phyloP scores from a whole-genome alignment of 2,888 invertebrate genomes.

The Hirtodrosophila cameraria region DNA sequence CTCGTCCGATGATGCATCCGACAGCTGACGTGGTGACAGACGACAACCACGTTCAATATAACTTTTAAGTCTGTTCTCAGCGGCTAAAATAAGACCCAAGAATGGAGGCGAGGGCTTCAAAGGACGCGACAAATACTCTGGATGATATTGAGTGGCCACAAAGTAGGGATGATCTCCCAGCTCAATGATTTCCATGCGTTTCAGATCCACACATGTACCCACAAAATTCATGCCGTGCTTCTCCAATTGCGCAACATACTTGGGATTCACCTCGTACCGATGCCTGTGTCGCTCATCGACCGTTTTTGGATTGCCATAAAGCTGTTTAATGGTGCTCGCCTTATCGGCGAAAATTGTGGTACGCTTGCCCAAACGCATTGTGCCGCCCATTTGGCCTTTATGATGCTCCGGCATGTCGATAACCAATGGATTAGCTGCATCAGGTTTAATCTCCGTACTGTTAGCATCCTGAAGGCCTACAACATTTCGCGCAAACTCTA shows the following conservation, averaged over 20 bases:
- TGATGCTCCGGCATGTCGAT: conserved; percentile 99
- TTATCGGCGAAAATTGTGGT: conserved; percentile 90
- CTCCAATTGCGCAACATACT: conserved; percentile 91
- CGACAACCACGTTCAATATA: conserved; percentile 91
- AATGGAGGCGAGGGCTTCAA: conserved; percentile 97
- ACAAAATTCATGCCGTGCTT: conserved; percentile 94
- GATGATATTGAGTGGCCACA: conserved; percentile 98
- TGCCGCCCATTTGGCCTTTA: conserved; percentile 96
- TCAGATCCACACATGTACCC: conserved; percentile 91
- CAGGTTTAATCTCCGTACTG: conserved; percentile 92
- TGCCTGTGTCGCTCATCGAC: conserved; percentile 98
- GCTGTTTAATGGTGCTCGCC: conserved; percentile 87
- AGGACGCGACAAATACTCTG: conserved; percentile 97
- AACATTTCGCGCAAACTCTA: conserved; percentile 96
- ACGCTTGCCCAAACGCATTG: conserved; percentile 98
- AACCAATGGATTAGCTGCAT: conserved; percentile 91
- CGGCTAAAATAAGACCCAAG: conserved; percentile 95
- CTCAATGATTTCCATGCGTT: conserved; percentile 97
- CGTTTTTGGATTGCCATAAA: conserved; percentile 90
- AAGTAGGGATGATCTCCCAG: conserved; percentile 95
- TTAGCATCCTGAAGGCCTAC: conserved; percentile 91
- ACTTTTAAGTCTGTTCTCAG: conserved; percentile 90
- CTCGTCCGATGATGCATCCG: conserved; percentile 89
- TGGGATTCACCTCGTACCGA: conserved; percentile 98
- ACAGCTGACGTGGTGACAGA: conserved; percentile 89